These are phyloP conservation scores for Pogonophryne albipinna DNA, from an alignment of 2,797 vertebrate species.

Conservation along the genomic window DNA sequence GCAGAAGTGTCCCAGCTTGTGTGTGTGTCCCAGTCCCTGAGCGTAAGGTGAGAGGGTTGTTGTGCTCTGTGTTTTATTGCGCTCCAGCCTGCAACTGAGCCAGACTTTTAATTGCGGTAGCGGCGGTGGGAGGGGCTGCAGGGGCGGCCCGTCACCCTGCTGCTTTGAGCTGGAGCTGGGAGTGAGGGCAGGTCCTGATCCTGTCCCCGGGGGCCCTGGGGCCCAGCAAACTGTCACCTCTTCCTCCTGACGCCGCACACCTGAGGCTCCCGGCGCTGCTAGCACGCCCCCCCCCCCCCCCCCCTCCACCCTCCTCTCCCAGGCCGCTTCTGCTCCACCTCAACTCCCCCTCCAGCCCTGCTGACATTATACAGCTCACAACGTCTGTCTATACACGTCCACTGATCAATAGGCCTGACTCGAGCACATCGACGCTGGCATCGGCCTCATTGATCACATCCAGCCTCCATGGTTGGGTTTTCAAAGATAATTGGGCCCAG, in stretches of 20 bases:
- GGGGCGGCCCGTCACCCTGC: conserved; percentile 74
- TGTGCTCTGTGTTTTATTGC: conserved; percentile 79
- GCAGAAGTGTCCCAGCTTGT: conserved; percentile 50
- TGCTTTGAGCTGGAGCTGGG: conserved; percentile 77
- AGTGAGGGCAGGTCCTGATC: conserved; percentile 89
- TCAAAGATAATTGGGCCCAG: conserved; percentile 93
- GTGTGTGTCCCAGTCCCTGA: conserved; percentile 59
- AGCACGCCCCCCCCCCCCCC: conserved; percentile 46
- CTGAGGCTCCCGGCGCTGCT: conserved; percentile 82
- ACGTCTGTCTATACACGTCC: conserved; percentile 88
- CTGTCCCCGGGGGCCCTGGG: conserved; percentile 79
- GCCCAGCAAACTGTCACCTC: conserved; percentile 89
- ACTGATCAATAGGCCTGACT: conserved; percentile 92
- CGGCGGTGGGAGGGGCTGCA: conserved; percentile 65
- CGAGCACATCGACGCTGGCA: conserved; percentile 90
- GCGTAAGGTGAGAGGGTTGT: conserved; percentile 80
- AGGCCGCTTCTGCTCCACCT: neutral
- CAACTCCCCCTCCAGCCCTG: conserved; percentile 71
- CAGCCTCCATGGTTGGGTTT: conserved; percentile 88
- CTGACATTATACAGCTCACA: conserved; percentile 94
- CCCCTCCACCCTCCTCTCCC: neutral
- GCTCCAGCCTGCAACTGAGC: conserved; percentile 74
- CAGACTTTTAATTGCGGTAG: conserved; percentile 84
- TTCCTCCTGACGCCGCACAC: conserved; percentile 91
- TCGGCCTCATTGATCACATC: conserved; percentile 93